Conservation (phyloP, 2,113 vertebrate genomes). For the Bothrops jararaca region DNA sequence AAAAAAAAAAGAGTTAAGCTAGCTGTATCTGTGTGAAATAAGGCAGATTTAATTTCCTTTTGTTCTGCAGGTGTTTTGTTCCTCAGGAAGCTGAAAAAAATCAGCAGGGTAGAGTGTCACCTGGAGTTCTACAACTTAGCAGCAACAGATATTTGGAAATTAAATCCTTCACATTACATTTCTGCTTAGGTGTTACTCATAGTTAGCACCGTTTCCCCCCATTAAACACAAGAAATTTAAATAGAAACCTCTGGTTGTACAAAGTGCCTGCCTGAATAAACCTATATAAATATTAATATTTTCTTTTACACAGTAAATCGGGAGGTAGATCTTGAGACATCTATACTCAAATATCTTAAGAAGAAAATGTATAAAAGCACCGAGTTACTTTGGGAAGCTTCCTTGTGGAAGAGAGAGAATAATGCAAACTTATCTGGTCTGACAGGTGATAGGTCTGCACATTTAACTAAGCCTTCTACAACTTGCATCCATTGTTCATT, state of each 20-base stretch:
- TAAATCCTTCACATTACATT: background rate
- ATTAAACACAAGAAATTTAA: background rate
- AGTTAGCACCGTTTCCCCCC: background rate
- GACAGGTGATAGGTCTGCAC: background rate
- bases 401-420: background rate
- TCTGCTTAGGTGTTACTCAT: background rate
- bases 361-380: background rate
- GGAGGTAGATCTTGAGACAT: background rate
- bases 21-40: background rate
- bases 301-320: background rate
- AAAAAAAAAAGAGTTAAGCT: background rate
- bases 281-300: background rate
- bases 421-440: background rate
- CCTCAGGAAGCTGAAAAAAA: background rate
- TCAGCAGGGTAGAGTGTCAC: background rate
- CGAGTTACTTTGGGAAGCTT: background rate
- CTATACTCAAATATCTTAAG: background rate
- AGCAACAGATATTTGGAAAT: background rate
- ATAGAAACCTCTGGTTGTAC: background rate
- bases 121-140: background rate
- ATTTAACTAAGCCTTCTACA: background rate
- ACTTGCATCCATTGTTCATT: background rate
- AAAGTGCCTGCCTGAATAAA: background rate
- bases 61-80: background rate
- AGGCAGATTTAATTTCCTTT: background rate